These are phyloP conservation scores for Smutsia gigantea DNA, from an alignment of 2,797 vertebrate species.

Conservation along the genomic window DNA sequence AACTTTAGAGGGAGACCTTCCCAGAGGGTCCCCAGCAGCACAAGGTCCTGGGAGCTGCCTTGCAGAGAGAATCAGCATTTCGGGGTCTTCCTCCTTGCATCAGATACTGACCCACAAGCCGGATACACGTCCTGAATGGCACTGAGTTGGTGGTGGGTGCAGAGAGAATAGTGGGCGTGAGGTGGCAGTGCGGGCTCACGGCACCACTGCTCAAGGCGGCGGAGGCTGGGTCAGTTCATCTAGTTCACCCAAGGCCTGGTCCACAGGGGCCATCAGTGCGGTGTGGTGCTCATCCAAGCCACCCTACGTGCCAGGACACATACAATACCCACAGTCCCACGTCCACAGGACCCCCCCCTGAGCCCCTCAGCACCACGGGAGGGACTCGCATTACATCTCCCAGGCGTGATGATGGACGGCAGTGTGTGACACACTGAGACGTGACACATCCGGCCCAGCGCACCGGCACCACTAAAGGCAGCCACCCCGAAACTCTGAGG, in stretches of 20 bases:
- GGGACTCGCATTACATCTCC: too few relatives aligned
- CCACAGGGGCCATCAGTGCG: fast-evolving
- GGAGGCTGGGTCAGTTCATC: fast-evolving
- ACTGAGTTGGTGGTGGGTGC: fast-evolving
- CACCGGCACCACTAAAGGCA: too few relatives aligned
- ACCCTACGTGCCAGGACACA: too few relatives aligned
- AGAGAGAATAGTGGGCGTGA: background rate
- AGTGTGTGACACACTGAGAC: too few relatives aligned
- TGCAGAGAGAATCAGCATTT: fast-evolving
- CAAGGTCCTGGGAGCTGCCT: too few relatives aligned
- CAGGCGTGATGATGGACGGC: too few relatives aligned
- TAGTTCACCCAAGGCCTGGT: fast-evolving
- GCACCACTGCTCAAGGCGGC: fast-evolving
- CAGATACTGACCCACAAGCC: background rate
- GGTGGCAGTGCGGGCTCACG: background rate
- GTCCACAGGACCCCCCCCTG: too few relatives aligned
- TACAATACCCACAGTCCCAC: too few relatives aligned
- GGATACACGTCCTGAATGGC: fast-evolving
- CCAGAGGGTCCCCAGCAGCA: fast-evolving
- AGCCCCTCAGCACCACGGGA: too few relatives aligned
- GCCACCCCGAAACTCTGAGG: too few relatives aligned
- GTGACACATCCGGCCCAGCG: too few relatives aligned
- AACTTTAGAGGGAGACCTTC: background rate
- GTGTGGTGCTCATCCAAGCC: too few relatives aligned
- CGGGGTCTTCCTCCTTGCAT: fast-evolving